A percentile compares a stretch with the other conserved stretches of the same genome.
phyloP scores from a whole-genome alignment of 2,888 invertebrate genomes.

The Lottia gigantea region DNA sequence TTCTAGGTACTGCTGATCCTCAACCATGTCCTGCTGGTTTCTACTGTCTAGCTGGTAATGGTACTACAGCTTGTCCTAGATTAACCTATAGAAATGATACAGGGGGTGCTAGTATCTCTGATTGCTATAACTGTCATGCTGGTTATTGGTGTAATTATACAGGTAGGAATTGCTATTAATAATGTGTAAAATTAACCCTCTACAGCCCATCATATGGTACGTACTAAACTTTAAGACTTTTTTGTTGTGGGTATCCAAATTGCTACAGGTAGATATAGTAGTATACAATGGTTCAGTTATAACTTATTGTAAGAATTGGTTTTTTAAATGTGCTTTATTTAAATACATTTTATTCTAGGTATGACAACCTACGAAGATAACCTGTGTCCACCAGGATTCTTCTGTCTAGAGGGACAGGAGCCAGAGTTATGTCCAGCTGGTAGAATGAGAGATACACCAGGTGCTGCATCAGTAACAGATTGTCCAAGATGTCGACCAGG shows the following conservation, averaged over 20 bases:
- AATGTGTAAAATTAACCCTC: too few relatives aligned
- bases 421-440: conserved; percentile 63
- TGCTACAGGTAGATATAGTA: too few relatives aligned
- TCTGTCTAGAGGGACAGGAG: conserved; percentile 57
- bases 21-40: conserved; percentile 56
- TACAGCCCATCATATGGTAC: too few relatives aligned
- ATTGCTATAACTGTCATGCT: conserved; percentile 58
- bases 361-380: conserved; percentile 53
- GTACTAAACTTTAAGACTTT: too few relatives aligned
- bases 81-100: conserved; percentile 53
- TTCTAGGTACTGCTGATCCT: conserved; percentile 50
- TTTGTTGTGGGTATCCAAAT: too few relatives aligned
- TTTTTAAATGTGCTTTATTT: too few relatives aligned
- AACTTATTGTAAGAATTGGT: too few relatives aligned
- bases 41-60: conserved; percentile 59
- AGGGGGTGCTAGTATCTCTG: conserved; percentile 50
- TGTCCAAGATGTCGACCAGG: conserved; percentile 57
- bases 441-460: conserved; percentile 54
- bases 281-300: too few relatives aligned
- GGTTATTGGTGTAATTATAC: conserved; percentile 63
- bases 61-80: conserved; percentile 56
- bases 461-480: conserved; percentile 47
- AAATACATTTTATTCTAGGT: conserved; percentile 39
- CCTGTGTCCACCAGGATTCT: conserved; percentile 62
- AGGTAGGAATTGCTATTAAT: conserved; percentile 36